These are phyloP conservation scores for Lamproptera curius DNA, from an alignment of 2,888 invertebrate species.

Conservation along the genomic window DNA sequence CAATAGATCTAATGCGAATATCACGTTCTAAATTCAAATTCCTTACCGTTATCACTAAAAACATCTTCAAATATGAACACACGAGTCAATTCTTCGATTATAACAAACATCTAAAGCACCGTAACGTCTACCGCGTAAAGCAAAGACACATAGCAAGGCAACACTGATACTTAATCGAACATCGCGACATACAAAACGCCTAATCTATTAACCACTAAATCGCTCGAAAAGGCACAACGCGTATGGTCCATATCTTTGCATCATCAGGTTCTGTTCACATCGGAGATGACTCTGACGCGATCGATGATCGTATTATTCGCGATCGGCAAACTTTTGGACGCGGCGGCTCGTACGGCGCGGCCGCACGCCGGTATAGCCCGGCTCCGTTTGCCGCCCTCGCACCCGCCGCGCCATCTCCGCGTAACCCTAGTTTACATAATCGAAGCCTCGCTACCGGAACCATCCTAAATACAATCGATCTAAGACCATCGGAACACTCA, in stretches of 20 bases:
- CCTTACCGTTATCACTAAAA: slow-evolving; percentile 21
- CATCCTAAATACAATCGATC: no score
- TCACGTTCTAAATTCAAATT: neutral
- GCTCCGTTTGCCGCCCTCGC: slow-evolving; percentile 74
- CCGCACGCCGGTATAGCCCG: slow-evolving; percentile 74
- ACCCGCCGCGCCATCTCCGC: slow-evolving; percentile 35
- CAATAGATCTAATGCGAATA: slow-evolving; percentile 12
- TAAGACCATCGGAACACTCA: no score
- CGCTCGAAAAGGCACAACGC: slow-evolving; percentile 73
- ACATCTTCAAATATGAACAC: slow-evolving; percentile 12
- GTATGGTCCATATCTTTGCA: slow-evolving; percentile 62
- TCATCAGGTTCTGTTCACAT: slow-evolving; percentile 1
- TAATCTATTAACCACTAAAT: no score
- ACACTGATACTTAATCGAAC: slow-evolving; percentile 67
- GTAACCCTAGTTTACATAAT: slow-evolving; percentile 45
- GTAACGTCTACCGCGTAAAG: slow-evolving; percentile 65
- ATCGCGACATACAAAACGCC: no score
- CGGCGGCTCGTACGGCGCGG: slow-evolving; percentile 65
- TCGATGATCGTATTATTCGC: slow-evolving; percentile 77
- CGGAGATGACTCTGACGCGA: slow-evolving; percentile 43
- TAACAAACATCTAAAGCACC: slow-evolving; percentile 57
- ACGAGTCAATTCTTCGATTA: slow-evolving; percentile 22
- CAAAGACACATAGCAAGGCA: slow-evolving; percentile 78
- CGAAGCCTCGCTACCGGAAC: no score
- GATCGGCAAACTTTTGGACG: slow-evolving; percentile 76